Evolutionary conservation across 2,888 invertebrate species (phyloP).

Genomic region (Entomobrya multifasciata): DNA sequence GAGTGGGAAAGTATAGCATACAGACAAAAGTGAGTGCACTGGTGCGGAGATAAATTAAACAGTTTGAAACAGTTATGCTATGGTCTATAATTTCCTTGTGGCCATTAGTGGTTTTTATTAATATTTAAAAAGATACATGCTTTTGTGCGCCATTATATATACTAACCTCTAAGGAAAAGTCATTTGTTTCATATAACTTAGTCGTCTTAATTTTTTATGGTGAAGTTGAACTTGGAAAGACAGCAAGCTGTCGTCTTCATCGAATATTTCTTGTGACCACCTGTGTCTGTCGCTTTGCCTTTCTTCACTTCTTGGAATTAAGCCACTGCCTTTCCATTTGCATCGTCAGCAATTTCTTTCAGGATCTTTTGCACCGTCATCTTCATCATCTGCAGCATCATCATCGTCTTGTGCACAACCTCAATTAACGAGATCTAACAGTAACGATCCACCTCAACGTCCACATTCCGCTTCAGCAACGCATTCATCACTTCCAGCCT

Average conservation of each 20-base stretch:
- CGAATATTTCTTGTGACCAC: conserved; percentile 76
- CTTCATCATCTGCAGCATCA: conserved; percentile 17
- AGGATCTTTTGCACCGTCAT: conserved; percentile 60
- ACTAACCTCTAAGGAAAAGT: background rate
- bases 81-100: too few species aligned
- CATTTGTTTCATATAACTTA: conserved; percentile 2
- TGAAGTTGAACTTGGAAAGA: conserved; percentile 53
- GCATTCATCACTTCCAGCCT: conserved; percentile 64
- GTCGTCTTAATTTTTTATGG: conserved; percentile 56
- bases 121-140: too few species aligned
- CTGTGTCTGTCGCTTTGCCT: conserved; percentile 77
- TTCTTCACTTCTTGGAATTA: conserved; percentile 76
- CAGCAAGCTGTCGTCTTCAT: conserved; percentile 75
- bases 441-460: conserved; percentile 57
- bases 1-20: background rate
- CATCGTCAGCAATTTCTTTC: conserved; percentile 70
- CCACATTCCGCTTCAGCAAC: conserved; percentile 70
- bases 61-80: too few species aligned
- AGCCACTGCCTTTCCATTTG: conserved; percentile 72
- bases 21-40: too few species aligned
- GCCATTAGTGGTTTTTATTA: too few species aligned
- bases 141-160: background rate
- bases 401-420: conserved; percentile 31
- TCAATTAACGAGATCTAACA: conserved; percentile 10
- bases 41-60: too few species aligned